Evolutionary conservation across 1,140 invertebrate genomes (phyloP).

Genomic region (Drosophila saltans): DNA sequence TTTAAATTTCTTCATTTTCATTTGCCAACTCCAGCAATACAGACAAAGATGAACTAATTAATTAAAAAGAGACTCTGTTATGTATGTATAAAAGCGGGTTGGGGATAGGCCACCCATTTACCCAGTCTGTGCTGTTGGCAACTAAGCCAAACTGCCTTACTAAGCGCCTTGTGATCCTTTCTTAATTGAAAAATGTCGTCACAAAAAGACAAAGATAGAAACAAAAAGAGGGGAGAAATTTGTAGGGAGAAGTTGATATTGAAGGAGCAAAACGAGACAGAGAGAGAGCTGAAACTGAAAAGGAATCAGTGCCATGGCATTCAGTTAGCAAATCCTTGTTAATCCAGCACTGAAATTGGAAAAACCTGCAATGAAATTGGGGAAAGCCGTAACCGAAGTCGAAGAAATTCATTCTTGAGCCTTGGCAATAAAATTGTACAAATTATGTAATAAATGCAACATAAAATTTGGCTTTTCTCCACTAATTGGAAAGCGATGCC

Average conservation of each 20-base stretch:
- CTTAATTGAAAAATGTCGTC: constrained; percentile 82
- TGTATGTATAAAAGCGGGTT: constrained; percentile 21
- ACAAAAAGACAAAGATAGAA: constrained; percentile 48
- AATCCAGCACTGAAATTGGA: constrained; percentile 80
- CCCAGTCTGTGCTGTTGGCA: constrained; percentile 15
- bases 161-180: constrained; percentile 80
- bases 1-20: constrained; percentile 8
- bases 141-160: constrained; percentile 72
- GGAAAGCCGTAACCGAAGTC: constrained; percentile 17
- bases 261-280: constrained; percentile 14
- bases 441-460: constrained; percentile 82
- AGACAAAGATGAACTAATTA: constrained; percentile 56
- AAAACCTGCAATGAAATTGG: constrained; percentile 64
- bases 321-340: constrained; percentile 73
- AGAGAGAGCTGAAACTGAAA: constrained; percentile 29
- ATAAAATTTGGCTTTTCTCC: constrained; percentile 75
- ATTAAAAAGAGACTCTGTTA: constrained; percentile 59
- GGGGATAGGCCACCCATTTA: not conserved
- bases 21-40: constrained; percentile 1
- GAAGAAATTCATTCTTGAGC: constrained; percentile 63
- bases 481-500: constrained; percentile 79
- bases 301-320: constrained; percentile 34
- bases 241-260: not conserved
- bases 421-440: constrained; percentile 71
- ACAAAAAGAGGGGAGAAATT: constrained; percentile 29